Base-by-base conservation (phyloP, 2,888 invertebrate genomes). In the Pyrgus malvae region DNA sequence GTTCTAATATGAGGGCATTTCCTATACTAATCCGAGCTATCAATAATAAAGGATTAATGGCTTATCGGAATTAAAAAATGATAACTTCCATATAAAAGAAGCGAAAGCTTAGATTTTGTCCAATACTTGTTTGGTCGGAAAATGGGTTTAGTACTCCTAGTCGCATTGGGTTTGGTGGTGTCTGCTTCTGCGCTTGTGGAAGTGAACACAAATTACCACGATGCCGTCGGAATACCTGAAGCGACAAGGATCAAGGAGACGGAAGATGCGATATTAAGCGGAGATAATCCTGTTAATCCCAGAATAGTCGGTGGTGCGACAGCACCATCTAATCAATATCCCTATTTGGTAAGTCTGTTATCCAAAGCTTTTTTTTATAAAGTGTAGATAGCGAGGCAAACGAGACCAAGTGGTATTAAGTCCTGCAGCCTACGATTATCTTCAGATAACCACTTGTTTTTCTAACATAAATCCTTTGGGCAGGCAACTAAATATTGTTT, bases 221-320 rank as follows among this genome's bases (percentile, higher is more conserved):
- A 67, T 21, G 58, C 64, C 3, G 63, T 82, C 2, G 84, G 83
- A 6, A 80, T 84, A 29, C 83, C 81, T 3, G 55, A 66, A 6
- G 83, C 80, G 0, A 62, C 64, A 40, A 70, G 68, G 63, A 76
- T 84, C 51, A 79, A 70, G 65, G 73, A 64, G 0, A 51, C 58
- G 2, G 76, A 78, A 57, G 67, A 72, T 6, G 44, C 23, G 19
- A 19, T 42, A 3, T 9, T 60, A n/a, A n/a, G n/a, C 12, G 33
- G 11, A 3, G 42, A 46, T 9, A 17, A 19, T 8, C 5, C 2
- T 8, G 48, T 44, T 1, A 6, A 41, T 2, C 16, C 14, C 0
- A 74, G 71, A 57, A 69, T 80, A 14, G 77, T 80, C 0, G 80
- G 80, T 0, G 80, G 80, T 2, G 68, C 50, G 0, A 16, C 68